These are phyloP conservation scores for Cylas formicarius DNA, from an alignment of 1,140 invertebrate genomes.

Conservation along the genomic window DNA sequence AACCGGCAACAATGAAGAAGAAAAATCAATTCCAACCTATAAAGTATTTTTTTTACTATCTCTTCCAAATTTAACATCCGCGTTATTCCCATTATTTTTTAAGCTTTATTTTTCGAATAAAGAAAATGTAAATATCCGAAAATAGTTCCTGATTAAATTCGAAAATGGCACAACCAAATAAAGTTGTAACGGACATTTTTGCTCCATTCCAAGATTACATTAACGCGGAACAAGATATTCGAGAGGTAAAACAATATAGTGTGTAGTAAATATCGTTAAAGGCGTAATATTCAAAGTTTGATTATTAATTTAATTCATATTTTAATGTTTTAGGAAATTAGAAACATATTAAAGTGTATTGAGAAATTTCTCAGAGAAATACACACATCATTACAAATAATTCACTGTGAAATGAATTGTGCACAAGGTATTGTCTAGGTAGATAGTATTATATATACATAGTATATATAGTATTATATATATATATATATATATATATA, in stretches of 20 bases:
- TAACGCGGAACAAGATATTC: conserved; percentile 54
- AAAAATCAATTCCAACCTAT: too few relatives aligned
- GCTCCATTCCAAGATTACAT: conserved; percentile 57
- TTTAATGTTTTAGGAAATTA: conserved; percentile 54
- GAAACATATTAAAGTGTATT: conserved; percentile 57
- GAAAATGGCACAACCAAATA: conserved; percentile 9
- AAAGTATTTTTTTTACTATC: too few relatives aligned
- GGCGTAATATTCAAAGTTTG: too few relatives aligned
- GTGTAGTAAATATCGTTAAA: too few relatives aligned
- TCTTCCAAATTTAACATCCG: too few relatives aligned
- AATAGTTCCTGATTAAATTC: too few relatives aligned
- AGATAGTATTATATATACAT: conserved; percentile 7
- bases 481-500: conserved; percentile 14
- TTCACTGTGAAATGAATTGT: conserved; percentile 55
- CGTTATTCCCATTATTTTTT: too few relatives aligned
- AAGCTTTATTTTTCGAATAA: too few relatives aligned
- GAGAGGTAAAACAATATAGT: conserved; percentile 59
- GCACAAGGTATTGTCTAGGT: conserved; percentile 46
- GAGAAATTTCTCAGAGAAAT: conserved; percentile 63
- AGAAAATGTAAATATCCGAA: too few relatives aligned
- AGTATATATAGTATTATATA: conserved; percentile 8
- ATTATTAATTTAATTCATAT: conserved; percentile 13
- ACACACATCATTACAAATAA: conserved; percentile 59
- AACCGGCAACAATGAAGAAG: too few relatives aligned
- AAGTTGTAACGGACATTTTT: conserved; percentile 46